Evolutionary conservation across 1,140 invertebrate species (phyloP), one percentile per base, ranked within the genome.

Genomic region (Drosophila neocordata): DNA sequence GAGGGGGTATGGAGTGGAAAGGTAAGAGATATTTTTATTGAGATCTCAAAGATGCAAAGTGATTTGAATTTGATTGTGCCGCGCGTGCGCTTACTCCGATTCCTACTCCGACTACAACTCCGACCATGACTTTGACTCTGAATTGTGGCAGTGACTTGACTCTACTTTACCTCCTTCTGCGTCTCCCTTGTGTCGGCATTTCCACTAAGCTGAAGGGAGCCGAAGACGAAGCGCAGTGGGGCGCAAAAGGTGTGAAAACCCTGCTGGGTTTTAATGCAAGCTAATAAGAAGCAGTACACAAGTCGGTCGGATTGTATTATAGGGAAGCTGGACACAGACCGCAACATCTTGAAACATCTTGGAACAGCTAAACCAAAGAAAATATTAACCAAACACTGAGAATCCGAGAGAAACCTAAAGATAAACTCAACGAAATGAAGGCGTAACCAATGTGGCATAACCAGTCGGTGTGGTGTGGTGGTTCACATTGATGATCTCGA

Each of bases 221-320:
- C 12, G 41, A 11, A 20, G 6, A 48, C 15, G 41, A 8, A 48
- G 20, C 71, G 52, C 83, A 88, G 85, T 78, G 82, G 89, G 89
- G 75, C 66, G 79, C 88, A 79, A 65, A 89, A 91, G 89, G 89
- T 91, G 89, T 91, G 89, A 91, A 91, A 90, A 91, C 82, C 89
- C 89, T 91, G 89, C 89, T 91, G 89, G 82, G 89, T 84, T 85
- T 89, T 91, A 91, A 89, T 91, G 85, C 80, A 89, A 83, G 89
- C 89, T 90, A 91, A 91, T 90, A 91, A 91, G 89, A 90, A 90
- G 67, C 74, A 69, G 65, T 56, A 27, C 27, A 52, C 51, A 56
- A 56, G 27, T 34, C 53, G 15, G 15, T 13, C 22, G 22, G 22
- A 24, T 2, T 24, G 22, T 24, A 24, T 31, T 31, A 31, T 31